These are phyloP conservation scores for Caenorhabditis latens DNA, from an alignment of 1,140 invertebrate genomes.

Conservation along the genomic window DNA sequence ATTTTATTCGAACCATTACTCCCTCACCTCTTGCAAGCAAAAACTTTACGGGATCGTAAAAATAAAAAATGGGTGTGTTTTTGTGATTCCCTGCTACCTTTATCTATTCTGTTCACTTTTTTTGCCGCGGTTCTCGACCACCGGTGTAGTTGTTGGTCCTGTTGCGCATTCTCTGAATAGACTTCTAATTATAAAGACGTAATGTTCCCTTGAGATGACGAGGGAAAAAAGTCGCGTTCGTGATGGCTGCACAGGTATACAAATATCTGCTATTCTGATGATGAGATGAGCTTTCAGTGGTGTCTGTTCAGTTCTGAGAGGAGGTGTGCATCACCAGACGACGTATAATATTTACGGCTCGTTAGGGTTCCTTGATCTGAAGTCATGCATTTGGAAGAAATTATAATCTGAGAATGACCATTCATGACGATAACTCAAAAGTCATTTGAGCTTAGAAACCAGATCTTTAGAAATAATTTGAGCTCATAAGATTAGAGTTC, in stretches of 20 bases:
- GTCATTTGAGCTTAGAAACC: too few relatives aligned
- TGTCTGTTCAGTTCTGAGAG: background rate
- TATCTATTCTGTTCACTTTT: background rate
- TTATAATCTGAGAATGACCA: too few relatives aligned
- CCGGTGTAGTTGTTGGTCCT: slow-evolving; percentile 16
- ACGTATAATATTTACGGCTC: too few relatives aligned
- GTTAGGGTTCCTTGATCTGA: too few relatives aligned
- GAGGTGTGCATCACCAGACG: too few relatives aligned
- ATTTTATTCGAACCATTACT: too few relatives aligned
- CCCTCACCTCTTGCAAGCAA: background rate
- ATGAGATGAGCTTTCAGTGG: background rate
- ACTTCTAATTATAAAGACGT: background rate
- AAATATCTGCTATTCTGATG: background rate
- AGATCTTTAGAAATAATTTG: too few relatives aligned
- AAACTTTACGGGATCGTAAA: slow-evolving; percentile 21
- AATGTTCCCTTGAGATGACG: slow-evolving; percentile 13
- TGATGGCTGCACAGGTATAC: background rate
- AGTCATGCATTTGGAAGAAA: too few relatives aligned
- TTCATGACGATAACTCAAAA: too few relatives aligned
- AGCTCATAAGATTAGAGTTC: too few relatives aligned
- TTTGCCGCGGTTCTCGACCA: background rate
- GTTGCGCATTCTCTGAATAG: background rate
- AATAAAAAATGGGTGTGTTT: background rate
- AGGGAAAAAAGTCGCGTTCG: background rate
- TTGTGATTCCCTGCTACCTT: background rate